phyloP scores from a whole-genome alignment of 2,113 vertebrate species.

The Scomber scombrus region DNA sequence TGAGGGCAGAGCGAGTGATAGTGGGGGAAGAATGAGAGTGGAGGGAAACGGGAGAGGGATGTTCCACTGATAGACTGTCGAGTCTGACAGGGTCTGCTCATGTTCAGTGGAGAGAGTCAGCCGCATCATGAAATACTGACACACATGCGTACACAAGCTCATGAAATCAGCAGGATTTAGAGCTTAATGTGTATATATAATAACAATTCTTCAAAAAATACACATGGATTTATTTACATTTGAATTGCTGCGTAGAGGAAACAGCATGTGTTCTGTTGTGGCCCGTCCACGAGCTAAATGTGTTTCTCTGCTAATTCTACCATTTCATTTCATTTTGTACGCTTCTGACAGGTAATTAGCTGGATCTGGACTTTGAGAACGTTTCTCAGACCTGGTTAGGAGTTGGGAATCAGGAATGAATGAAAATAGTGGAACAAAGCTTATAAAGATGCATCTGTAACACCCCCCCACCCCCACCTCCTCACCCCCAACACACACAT shows the following conservation, averaged over 20 bases:
- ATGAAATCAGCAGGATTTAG: constrained; percentile 19
- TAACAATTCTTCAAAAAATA: constrained; percentile 19
- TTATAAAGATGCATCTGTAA: constrained; percentile 7
- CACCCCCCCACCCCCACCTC: neutral
- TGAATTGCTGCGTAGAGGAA: neutral
- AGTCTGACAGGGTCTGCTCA: constrained; percentile 76
- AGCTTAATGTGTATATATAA: neutral
- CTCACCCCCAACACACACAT: neutral
- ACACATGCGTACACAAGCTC: constrained; percentile 20
- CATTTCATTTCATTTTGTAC: too few species aligned
- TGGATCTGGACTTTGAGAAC: neutral
- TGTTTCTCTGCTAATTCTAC: neutral
- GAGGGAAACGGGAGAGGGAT: constrained; percentile 60
- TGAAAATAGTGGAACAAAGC: constrained; percentile 17
- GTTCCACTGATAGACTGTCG: constrained; percentile 79
- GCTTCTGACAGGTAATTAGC: constrained; percentile 35
- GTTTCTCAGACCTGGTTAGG: neutral
- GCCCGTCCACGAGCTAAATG: neutral
- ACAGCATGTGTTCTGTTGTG: neutral
- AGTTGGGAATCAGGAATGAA: constrained; percentile 9
- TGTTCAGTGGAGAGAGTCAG: constrained; percentile 76
- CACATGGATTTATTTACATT: constrained; percentile 14
- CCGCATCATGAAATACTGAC: constrained; percentile 63
- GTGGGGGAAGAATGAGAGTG: constrained; percentile 20
- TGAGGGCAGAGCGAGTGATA: constrained; percentile 43